Evolutionary conservation across 2,888 invertebrate species (phyloP), one percentile per base, ranked within the genome.

Genomic region (Ophioninae sp.): DNA sequence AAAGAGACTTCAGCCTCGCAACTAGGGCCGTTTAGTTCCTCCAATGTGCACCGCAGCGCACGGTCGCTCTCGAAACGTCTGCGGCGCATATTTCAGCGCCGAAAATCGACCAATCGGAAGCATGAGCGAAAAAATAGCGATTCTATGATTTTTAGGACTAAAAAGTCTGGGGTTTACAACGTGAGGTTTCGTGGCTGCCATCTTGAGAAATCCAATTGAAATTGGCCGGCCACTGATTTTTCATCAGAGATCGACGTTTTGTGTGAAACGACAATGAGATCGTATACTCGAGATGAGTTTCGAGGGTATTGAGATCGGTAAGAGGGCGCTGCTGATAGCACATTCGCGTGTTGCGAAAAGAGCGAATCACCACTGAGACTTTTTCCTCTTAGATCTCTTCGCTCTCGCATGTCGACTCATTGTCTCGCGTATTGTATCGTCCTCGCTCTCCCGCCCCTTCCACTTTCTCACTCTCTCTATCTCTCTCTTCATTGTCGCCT

Each of bases 371-470:
- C 63, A 9, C 37, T 1, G 8, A 13, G 5, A 6, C 20, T 30
- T 7, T 41, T 59, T 76, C 59, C 61, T 69, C 22, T 69, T 44
- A n/a, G 41, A 2, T 6, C 23, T 30, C 17, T 65, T 69, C 17
- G 8, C 5, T 20, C 37, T 72, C 30, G 30, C 59, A 72, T 65
- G 65, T 59, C 39, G 65, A 59, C 67, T 67, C 61, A 41, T 72
- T 73, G 73, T 79, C 79, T 79, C 79, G 61, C 37, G 64, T 58
- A 72, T 58, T 71, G 67, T 72, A 79, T 74, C 79, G 67, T 74
- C 39, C 20, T 41, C 61, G 59, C 20, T 63, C 68, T 51, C 64
- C 72, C 44, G 67, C 61, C 51, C 20, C 56, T 64, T 37, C 64
- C 72, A 30, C 67, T 41, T 41, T 41, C 41, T 41, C 41, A 41